Evolutionary conservation across 2,113 vertebrate genomes (phyloP), one percentile per base, ranked within the genome.

Genomic region (Nibea coibor): DNA sequence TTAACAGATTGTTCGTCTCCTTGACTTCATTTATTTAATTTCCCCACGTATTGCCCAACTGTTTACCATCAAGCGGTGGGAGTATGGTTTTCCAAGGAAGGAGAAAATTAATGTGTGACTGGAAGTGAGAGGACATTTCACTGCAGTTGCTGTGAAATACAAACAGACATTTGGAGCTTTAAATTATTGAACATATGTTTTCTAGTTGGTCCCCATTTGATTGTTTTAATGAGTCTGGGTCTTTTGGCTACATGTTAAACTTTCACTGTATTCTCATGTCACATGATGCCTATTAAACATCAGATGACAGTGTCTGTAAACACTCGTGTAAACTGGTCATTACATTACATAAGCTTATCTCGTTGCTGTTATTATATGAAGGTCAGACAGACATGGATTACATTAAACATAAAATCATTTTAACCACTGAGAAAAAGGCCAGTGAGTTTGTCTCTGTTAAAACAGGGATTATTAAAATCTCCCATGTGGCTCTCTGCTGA

Each of bases 401-500:
- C 10, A 47, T 22, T 53, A 26, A 80, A 42, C 14, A 43, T n/a
- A 43, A 56, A 78, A 73, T 81, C 7, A 84, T 78, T 78, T 78
- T 53, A 53, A 77, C 42, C 2, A 31, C 19, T 8, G 26, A 56
- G n/a, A 59, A 19, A 19, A 78, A 79, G 19, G 14, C 26, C 59
- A 9, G 2, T 3, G 4, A 11, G 43, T 69, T 42, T 62, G 2
- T 12, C 6, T 56, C 0, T 19, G 63, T 69, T 28, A 4, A 20
- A 51, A 2, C 11, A 58, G 64, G 76, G 86, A 90, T 90, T 79
- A 86, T 72, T 16, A 50, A 59, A 86, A 86, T 83, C 84, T 70
- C 35, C 73, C 65, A 64, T 83, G 88, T 80, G 80, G 53, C 17
- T 74, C 56, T 72, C 48, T 47, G 15, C 75, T 87, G 66, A 91